phyloP scores from a whole-genome alignment of 1,140 invertebrate genomes.

The Bilobella aurantiaca region DNA sequence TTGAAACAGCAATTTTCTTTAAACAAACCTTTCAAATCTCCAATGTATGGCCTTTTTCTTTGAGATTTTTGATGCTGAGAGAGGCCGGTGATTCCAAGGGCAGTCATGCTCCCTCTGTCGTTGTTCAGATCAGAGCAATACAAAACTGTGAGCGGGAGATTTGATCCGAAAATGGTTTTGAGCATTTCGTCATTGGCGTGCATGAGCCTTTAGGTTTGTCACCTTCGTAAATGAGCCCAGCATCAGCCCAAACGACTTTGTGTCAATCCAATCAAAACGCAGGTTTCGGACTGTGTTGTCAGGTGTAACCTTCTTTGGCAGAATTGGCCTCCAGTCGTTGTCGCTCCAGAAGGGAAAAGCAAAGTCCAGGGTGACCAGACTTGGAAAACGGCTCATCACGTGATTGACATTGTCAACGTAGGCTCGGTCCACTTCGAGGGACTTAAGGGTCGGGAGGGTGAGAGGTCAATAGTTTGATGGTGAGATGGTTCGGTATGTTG shows the following conservation, averaged over 20 bases:
- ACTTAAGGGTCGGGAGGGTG: background rate
- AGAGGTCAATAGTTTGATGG: background rate
- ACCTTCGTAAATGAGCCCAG: background rate
- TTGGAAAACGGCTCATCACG: background rate
- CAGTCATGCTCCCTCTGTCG: background rate
- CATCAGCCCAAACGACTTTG: background rate
- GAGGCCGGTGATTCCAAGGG: no score
- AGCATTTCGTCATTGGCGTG: background rate
- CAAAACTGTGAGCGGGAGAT: background rate
- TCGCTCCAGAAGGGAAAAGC: background rate
- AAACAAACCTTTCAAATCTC: no score
- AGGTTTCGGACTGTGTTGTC: background rate
- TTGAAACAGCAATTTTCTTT: no score
- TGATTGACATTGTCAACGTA: background rate
- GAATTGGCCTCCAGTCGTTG: background rate
- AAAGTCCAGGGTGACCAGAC: background rate
- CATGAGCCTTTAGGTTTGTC: background rate
- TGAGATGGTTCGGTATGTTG: background rate
- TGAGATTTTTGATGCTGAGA: no score
- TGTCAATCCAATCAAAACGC: background rate
- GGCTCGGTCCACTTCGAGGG: background rate
- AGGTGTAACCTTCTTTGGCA: background rate
- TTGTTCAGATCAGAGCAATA: background rate
- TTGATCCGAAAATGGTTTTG: background rate
- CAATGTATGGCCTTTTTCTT: no score